phyloP scores from a whole-genome alignment of 2,797 vertebrate species.

The Semaprochilodus insignis region DNA sequence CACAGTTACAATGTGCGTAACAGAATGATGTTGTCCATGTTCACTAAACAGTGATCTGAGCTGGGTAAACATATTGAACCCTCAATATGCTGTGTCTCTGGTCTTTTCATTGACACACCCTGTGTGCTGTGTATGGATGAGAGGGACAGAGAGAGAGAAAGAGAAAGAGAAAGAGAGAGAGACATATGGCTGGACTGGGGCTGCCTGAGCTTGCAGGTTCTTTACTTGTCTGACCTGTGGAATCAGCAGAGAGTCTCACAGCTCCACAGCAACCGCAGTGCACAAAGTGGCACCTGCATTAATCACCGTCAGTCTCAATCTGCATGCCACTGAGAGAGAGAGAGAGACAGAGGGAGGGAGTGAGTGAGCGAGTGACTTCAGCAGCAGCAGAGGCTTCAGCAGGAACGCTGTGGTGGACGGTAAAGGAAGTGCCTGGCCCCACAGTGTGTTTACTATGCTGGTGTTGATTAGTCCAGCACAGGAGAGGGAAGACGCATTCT shows the following conservation, averaged over 20 bases:
- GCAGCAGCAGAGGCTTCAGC: constrained; percentile 27
- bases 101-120: constrained; percentile 58
- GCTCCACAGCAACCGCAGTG: background rate
- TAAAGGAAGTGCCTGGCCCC: constrained; percentile 38
- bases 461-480: constrained; percentile 55
- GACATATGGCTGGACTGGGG: constrained; percentile 51
- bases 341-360: constrained; percentile 18
- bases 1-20: too few species aligned
- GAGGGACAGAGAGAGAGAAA: constrained; percentile 10
- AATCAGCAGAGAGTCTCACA: background rate
- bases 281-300: constrained; percentile 46
- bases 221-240: background rate
- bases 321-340: constrained; percentile 22
- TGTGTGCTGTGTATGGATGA: constrained; percentile 51
- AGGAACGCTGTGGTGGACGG: background rate
- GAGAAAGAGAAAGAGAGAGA: background rate
- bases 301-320: constrained; percentile 48
- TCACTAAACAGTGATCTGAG: background rate
- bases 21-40: too few species aligned
- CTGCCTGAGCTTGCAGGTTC: background rate
- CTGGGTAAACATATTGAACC: constrained; percentile 44
- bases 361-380: constrained; percentile 14
- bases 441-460: constrained; percentile 60
- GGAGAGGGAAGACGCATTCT: constrained; percentile 51
- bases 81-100: constrained; percentile 56